A percentile compares a stretch with the other conserved stretches of the same genome.
Conservation (phyloP, 2,113 vertebrate species). For the human (Homo sapiens) region GRCh38 chr14:93948001-93948500, state of each 20-base stretch:
- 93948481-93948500: no score
- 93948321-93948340: neutral
- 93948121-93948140: neutral
- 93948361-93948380: neutral
- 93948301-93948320: neutral
- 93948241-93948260: neutral
- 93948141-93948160: neutral
- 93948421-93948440: neutral
- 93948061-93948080: rapidly evolving
- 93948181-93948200: neutral
- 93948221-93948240: neutral
- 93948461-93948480: no score
- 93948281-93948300: neutral
- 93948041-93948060: neutral
- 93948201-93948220: neutral
- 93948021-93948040: rapidly evolving
- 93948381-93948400: neutral
- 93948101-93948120: rapidly evolving
- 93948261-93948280: neutral
- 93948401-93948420: neutral
- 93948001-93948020: no score
- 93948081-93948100: neutral
- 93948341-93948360: rapidly evolving
- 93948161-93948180: rapidly evolving
- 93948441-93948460: neutral